Evolutionary conservation across 2,888 invertebrate species (phyloP).

Genomic region (Corythucha ciliata): DNA sequence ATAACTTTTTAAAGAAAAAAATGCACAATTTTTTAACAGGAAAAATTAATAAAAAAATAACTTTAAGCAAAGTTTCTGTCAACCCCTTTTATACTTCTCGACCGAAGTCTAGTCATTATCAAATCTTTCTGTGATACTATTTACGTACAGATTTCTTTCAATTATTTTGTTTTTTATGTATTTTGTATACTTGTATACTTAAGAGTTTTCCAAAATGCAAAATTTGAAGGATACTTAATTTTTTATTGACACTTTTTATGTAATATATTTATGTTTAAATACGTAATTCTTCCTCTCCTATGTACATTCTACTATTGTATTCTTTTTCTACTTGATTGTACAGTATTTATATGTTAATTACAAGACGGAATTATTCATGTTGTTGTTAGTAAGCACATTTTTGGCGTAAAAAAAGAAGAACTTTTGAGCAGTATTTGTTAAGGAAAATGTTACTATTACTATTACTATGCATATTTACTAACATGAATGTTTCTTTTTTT

Average conservation of each 20-base stretch:
- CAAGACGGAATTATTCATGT: too few relatives aligned
- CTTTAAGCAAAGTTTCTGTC: conserved; percentile 7
- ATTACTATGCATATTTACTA: too few relatives aligned
- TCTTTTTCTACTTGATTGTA: conserved; percentile 31
- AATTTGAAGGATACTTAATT: conserved; percentile 21
- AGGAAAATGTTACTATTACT: too few relatives aligned
- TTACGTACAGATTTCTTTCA: conserved; percentile 27
- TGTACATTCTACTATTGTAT: conserved; percentile 30
- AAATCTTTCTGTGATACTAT: conserved; percentile 39
- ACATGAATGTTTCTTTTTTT: too few relatives aligned
- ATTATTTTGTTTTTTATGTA: conserved; percentile 25
- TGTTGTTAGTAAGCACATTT: too few relatives aligned
- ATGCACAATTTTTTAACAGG: too few relatives aligned
- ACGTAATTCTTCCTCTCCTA: conserved; percentile 30
- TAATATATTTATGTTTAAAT: conserved; percentile 22
- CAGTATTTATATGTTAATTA: conserved; percentile 31
- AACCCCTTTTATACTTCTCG: conserved; percentile 22
- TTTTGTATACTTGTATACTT: conserved; percentile 27
- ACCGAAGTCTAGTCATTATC: conserved; percentile 37
- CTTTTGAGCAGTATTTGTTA: too few relatives aligned
- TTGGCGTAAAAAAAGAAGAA: too few relatives aligned
- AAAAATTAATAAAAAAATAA: too few relatives aligned
- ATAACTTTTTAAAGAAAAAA: not conserved
- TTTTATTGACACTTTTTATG: too few relatives aligned
- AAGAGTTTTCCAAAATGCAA: conserved; percentile 28